These are phyloP conservation scores for Cryptocephalus moraei DNA, from an alignment of 2,888 invertebrate species.

Conservation along the genomic window DNA sequence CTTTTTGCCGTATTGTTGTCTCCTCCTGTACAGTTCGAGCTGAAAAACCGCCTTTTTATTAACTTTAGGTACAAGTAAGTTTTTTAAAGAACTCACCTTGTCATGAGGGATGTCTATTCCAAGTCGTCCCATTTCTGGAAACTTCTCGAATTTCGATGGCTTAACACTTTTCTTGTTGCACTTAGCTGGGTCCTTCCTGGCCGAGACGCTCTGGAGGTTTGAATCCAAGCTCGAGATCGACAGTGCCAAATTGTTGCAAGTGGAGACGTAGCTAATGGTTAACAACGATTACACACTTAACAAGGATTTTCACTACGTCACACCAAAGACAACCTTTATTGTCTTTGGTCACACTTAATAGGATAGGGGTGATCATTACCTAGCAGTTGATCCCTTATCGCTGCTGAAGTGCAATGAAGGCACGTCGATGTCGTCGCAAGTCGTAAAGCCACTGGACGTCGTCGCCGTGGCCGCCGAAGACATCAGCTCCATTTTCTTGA, in stretches of 20 bases:
- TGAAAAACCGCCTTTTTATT: conserved; percentile 8
- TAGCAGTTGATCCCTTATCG: conserved; percentile 4
- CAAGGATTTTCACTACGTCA: too few species aligned
- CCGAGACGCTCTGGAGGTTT: conserved; percentile 5
- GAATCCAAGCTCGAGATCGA: conserved; percentile 3
- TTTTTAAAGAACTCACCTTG: conserved; percentile 3
- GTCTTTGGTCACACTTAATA: too few species aligned
- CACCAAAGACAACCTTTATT: too few species aligned
- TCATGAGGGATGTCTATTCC: conserved; percentile 7
- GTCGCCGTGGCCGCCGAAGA: conserved; percentile 2
- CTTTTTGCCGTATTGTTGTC: conserved; percentile 20
- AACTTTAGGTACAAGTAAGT: not conserved
- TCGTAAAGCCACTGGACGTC: conserved; percentile 7
- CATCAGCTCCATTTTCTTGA: not conserved
- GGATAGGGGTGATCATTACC: not conserved
- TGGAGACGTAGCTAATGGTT: not conserved
- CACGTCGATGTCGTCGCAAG: conserved; percentile 6
- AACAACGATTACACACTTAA: too few species aligned
- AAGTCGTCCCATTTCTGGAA: conserved; percentile 7
- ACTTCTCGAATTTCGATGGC: conserved; percentile 1
- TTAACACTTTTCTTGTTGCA: not conserved
- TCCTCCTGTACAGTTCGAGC: conserved; percentile 15
- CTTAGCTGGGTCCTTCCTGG: too few species aligned
- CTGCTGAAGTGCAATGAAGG: conserved; percentile 3
- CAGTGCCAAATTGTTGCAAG: conserved; percentile 1